Evolutionary conservation across 2,797 vertebrate species (phyloP).

Genomic region (Amazona finschi): DNA sequence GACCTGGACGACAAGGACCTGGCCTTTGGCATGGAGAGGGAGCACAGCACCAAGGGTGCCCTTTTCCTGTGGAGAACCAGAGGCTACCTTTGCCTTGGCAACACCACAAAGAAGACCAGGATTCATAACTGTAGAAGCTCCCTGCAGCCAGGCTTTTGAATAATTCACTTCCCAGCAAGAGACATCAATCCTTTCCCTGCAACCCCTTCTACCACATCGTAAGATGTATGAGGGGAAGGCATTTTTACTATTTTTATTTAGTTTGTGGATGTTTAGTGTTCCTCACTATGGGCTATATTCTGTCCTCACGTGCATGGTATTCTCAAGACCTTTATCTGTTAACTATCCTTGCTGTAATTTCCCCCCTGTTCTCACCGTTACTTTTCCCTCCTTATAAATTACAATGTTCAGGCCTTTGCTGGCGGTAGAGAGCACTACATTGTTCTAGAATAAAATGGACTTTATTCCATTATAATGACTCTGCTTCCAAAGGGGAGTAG

Average conservation of each 20-base stretch:
- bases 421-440: conserved; percentile 54
- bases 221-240: conserved; percentile 55
- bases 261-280: conserved; percentile 55
- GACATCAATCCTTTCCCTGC: conserved; percentile 43
- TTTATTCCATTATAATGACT: conserved; percentile 71
- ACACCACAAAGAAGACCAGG: neutral
- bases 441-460: conserved; percentile 70
- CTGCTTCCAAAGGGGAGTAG: conserved; percentile 69
- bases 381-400: conserved; percentile 63
- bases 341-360: conserved; percentile 63
- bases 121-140: conserved; percentile 49
- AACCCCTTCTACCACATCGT: neutral
- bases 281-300: conserved; percentile 19
- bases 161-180: conserved; percentile 54
- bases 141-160: conserved; percentile 46
- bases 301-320: conserved; percentile 16
- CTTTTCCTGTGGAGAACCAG: neutral
- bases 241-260: conserved; percentile 69
- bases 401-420: conserved; percentile 54
- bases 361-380: conserved; percentile 29
- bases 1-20: neutral
- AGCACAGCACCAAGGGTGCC: neutral
- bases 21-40: neutral
- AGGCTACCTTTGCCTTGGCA: conserved; percentile 17
- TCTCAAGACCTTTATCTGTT: conserved; percentile 67